These are phyloP conservation scores for Furcula furcula DNA, from an alignment of 2,888 invertebrate genomes.

Conservation along the genomic window DNA sequence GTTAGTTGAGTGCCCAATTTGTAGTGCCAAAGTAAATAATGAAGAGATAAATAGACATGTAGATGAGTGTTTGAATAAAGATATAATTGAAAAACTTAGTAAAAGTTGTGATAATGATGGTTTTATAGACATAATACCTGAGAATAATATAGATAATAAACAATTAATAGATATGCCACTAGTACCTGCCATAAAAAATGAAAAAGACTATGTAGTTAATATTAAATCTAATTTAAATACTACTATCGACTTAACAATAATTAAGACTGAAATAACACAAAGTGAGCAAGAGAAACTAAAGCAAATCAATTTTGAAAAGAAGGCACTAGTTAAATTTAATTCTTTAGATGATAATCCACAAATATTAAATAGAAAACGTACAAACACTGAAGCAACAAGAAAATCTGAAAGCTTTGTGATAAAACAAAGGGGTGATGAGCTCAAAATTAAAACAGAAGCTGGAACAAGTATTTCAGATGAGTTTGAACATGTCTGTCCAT, in stretches of 20 bases:
- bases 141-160: conserved; percentile 4
- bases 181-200: conserved; percentile 9
- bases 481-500: conserved; percentile 56
- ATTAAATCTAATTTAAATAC: conserved; percentile 17
- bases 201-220: conserved; percentile 2
- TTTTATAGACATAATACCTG: conserved; percentile 2
- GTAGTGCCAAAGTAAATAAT: conserved; percentile 51
- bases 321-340: neutral
- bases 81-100: conserved; percentile 48
- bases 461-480: conserved; percentile 31
- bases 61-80: conserved; percentile 72
- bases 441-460: conserved; percentile 20
- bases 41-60: conserved; percentile 65
- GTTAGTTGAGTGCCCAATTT: conserved; percentile 74
- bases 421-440: conserved; percentile 10
- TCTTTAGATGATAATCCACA: neutral
- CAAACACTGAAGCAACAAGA: conserved; percentile 4
- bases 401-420: conserved; percentile 11
- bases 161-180: conserved; percentile 1
- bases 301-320: neutral
- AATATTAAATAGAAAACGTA: neutral
- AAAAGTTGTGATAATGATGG: conserved; percentile 13
- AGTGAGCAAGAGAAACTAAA: neutral
- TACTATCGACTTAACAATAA: conserved; percentile 4
- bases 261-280: conserved; percentile 12